Base-by-base conservation (phyloP, 2,888 invertebrate species). In the Cheilosia vulpina region DNA sequence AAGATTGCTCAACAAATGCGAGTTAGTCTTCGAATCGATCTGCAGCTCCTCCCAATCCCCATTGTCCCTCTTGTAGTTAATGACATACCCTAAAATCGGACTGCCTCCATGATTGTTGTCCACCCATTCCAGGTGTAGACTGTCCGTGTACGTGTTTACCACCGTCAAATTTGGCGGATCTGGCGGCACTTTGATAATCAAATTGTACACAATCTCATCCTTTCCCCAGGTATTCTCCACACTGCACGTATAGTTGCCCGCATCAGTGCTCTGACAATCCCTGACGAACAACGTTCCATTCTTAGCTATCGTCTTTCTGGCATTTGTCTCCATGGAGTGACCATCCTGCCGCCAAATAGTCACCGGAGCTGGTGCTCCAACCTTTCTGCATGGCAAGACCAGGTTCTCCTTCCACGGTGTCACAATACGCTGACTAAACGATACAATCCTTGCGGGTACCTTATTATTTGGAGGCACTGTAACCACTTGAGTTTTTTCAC, bases 31-130 rank as follows among this genome's bases (percentile, higher is more conserved):
- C 7, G 97, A 95, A 87, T 96, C 96, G 69, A 97, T 96, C 91
- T 97, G 97, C 80, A 97, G 93, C 91, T 97, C 97, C 91, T 97
- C 97, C 97, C 97, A 97, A 90, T 97, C 97, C 0, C 97, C 97
- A 89, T 96, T 96, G 89, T 97, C 97, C 15, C 97, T 94, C 90
- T 97, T 97, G 92, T 97, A 97, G 93, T 97, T 97, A 85, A 98
- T 96, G 5, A 97, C 96, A 92, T 97, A 97, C 43, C 97, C 97
- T 85, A 96, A 92, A 80, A 96, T 95, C 27, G 96, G 95, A 87
- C 96, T 97, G 11, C 97, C 97, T 1, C 96, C 96, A 89, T 96
- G 96, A 41, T 95, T 96, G 89, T 96, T 96, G 89, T 96, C 95
- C 88, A 94, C 94, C 97, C 97, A 97, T 89, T 96, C 95, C 75